A percentile compares a stretch with the other conserved stretches of the same genome.
Evolutionary conservation across 2,888 invertebrate species (phyloP).

Genomic region (Napeogenes sylphis): DNA sequence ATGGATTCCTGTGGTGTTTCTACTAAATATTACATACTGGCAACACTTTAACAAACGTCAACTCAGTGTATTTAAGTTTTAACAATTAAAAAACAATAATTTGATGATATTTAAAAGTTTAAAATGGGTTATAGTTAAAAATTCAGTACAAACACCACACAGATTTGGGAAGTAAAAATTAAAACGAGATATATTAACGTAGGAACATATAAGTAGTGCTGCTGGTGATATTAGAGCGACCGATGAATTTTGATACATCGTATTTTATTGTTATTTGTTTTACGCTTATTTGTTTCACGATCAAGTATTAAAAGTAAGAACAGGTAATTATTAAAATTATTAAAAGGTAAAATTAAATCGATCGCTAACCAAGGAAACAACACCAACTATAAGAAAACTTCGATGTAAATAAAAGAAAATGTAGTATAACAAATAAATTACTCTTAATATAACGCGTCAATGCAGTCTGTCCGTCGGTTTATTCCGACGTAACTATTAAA

Average conservation of each 20-base stretch:
- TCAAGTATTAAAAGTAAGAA: too few species aligned
- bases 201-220: slow-evolving; percentile 21
- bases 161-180: slow-evolving; percentile 15
- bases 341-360: background rate
- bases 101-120: background rate
- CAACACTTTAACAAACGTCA: slow-evolving; percentile 2
- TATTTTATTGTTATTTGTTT: too few species aligned
- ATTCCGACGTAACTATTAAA: background rate
- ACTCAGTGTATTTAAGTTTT: background rate
- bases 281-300: too few species aligned
- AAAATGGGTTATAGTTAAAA: background rate
- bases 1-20: slow-evolving; percentile 40
- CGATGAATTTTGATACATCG: background rate
- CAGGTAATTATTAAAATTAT: too few species aligned
- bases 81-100: background rate
- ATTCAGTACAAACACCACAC: slow-evolving; percentile 6
- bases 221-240: background rate
- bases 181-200: slow-evolving; percentile 11
- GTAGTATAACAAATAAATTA: slow-evolving; percentile 23
- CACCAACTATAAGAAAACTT: background rate
- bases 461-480: too few species aligned
- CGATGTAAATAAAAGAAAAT: slow-evolving; percentile 8
- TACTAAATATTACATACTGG: slow-evolving; percentile 22
- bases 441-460: slow-evolving; percentile 9
- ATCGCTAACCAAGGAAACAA: background rate